Evolutionary conservation across 2,113 vertebrate genomes (phyloP), one percentile per base, ranked within the genome.

Genomic region (Amblyopsis rosae): DNA sequence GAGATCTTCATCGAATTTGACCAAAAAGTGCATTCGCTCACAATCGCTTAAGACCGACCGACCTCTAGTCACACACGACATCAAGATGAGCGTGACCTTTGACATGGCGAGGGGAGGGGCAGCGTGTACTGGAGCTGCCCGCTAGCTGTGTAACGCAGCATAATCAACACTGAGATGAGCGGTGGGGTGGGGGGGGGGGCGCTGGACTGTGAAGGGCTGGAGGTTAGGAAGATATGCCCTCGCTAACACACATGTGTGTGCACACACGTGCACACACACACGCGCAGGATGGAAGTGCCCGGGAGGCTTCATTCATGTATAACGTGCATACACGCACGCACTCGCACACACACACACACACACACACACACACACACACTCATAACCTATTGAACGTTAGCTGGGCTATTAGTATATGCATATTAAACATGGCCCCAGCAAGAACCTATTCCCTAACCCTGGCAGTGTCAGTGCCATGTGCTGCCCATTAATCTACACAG

Each of bases 101-200:
- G 72, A 82, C 51, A 80, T 77, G 77, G 67, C 48, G 46, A 57
- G 72, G 80, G 56, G 26, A 75, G 82, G 75, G 77, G 67, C 35
- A 80, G 84, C 85, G 86, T 80, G 76, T 80, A 87, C 86, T 77
- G 82, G 77, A 64, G 64, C 79, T 59, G 74, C 80, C 80, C 81
- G 5, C 80, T 90, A 75, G 85, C 69, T 82, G 81, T 82, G 87
- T 86, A 83, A 84, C 81, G 69, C 68, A 87, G 84, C 66, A 70
- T 82, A 88, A 90, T 92, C 86, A 87, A 81, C 75, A 63, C 72
- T 78, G 72, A 82, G 85, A 91, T 83, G 73, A 87, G 81, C 81
- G 74, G 85, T n/a, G n/a, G n/a, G n/a, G n/a, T n/a, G 80, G 26
- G 26, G 26, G 19, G 19, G 19, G 19, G 19, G 69, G 62, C 81